Evolutionary conservation across 64 coral and sea anemone species (phyloP).

Genomic region (Actinia tenebrosa): DNA sequence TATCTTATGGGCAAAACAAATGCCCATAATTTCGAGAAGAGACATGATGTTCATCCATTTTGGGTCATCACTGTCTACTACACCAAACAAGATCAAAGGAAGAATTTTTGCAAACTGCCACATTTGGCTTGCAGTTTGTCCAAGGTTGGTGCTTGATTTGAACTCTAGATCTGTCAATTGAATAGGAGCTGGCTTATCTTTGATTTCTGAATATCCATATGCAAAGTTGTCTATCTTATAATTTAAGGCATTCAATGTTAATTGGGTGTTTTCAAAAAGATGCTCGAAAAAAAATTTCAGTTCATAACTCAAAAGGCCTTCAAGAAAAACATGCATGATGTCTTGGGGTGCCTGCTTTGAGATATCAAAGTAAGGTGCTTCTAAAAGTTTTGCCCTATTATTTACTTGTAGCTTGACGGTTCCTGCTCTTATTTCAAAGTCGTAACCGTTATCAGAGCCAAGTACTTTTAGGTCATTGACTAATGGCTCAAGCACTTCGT

Average conservation of each 20-base stretch:
- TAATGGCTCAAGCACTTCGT: conserved; percentile 4
- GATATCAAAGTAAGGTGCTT: conserved; percentile 19
- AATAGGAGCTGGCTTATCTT: conserved; percentile 24
- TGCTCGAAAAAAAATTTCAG: conserved; percentile 29
- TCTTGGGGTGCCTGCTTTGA: neutral
- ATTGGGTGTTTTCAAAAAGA: neutral
- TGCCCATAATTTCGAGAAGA: neutral
- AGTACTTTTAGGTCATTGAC: conserved; percentile 32
- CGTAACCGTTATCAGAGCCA: conserved; percentile 24
- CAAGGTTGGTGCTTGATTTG: neutral
- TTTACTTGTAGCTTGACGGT: conserved; percentile 14
- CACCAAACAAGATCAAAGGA: neutral
- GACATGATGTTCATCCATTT: neutral
- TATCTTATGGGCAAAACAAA: conserved; percentile 8
- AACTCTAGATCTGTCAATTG: neutral
- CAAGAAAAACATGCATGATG: conserved; percentile 37
- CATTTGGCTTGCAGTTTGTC: conserved; percentile 35
- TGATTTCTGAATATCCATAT: conserved; percentile 20
- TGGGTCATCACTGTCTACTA: neutral
- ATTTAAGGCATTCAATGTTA: conserved; percentile 34
- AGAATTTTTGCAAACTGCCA: conserved; percentile 2
- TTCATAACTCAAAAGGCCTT: conserved; percentile 16
- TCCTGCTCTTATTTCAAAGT: conserved; percentile 1
- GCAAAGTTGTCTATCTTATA: conserved; percentile 22
- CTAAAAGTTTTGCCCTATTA: neutral